phyloP scores from a whole-genome alignment of 2,888 invertebrate genomes.

The Drosophila kuntzei region DNA sequence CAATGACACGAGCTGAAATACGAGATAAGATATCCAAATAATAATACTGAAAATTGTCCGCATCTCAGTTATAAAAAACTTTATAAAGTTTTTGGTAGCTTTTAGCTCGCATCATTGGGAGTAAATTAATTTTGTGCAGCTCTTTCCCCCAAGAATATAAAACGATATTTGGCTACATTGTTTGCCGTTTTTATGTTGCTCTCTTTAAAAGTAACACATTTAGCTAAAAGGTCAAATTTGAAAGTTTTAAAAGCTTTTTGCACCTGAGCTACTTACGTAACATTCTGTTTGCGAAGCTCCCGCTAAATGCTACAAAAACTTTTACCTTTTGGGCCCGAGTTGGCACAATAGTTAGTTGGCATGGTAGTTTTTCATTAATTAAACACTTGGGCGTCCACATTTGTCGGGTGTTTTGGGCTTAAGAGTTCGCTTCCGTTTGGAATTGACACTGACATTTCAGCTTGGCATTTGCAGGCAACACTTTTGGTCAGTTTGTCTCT shows the following conservation, averaged over 20 bases:
- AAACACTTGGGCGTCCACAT: conserved; percentile 52
- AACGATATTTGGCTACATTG: conserved; percentile 25
- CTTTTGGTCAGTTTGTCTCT: conserved; percentile 24
- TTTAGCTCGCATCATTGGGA: conserved; percentile 6
- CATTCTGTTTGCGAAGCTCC: conserved; percentile 22
- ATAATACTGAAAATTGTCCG: not conserved
- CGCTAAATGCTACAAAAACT: conserved; percentile 61
- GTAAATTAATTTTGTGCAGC: conserved; percentile 13
- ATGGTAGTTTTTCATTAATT: conserved; percentile 65
- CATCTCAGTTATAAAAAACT: not conserved
- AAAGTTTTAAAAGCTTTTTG: conserved; percentile 69
- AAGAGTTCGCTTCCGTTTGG: conserved; percentile 1
- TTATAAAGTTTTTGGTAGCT: conserved; percentile 3
- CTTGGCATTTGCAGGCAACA: conserved; percentile 12
- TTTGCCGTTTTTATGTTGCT: conserved; percentile 18
- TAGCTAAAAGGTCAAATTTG: conserved; percentile 60
- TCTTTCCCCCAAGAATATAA: conserved; percentile 2
- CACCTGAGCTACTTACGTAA: conserved; percentile 61
- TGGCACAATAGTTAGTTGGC: conserved; percentile 30
- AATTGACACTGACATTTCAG: conserved; percentile 31
- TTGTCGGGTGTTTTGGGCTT: conserved; percentile 30
- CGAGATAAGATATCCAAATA: not conserved
- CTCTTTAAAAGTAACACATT: conserved; percentile 29
- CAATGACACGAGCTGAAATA: not conserved
- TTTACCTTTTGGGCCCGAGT: conserved; percentile 28